Percentiles rank a stretch among this genome's conserved stretches.
phyloP scores from a whole-genome alignment of 1,140 invertebrate genomes.

The Heterodera carotae region DNA sequence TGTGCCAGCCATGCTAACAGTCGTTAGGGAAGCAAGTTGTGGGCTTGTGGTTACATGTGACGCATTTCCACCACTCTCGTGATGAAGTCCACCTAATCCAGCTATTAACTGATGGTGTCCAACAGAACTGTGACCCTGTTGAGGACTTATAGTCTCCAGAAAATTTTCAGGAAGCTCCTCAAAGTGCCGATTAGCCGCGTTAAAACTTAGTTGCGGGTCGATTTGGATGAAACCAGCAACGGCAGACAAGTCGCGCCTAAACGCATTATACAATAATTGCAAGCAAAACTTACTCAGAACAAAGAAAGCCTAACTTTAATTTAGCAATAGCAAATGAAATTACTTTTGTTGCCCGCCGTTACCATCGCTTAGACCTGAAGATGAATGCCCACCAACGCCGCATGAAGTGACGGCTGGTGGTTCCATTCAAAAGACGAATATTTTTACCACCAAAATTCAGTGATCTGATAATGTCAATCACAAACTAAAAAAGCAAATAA shows the following conservation, averaged over 20 bases:
- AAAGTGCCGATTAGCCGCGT: slow-evolving; percentile 48
- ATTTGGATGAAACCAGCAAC: slow-evolving; percentile 56
- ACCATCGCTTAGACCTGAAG: slow-evolving; percentile 10
- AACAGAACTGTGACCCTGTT: slow-evolving; percentile 45
- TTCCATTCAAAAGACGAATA: slow-evolving; percentile 20
- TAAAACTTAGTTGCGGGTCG: slow-evolving; percentile 55
- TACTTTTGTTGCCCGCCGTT: slow-evolving; percentile 22
- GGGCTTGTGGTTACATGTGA: slow-evolving; percentile 18
- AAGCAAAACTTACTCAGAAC: background rate
- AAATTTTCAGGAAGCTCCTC: slow-evolving; percentile 64
- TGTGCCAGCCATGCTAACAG: slow-evolving; percentile 36
- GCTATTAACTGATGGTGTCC: slow-evolving; percentile 13
- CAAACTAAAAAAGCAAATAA: too few species aligned
- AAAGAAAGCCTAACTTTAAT: too few species aligned
- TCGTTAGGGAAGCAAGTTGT: slow-evolving; percentile 41
- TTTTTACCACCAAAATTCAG: too few species aligned
- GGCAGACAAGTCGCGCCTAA: slow-evolving; percentile 35
- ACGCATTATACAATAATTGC: slow-evolving; percentile 1
- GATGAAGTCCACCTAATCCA: slow-evolving; percentile 12
- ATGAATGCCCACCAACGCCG: slow-evolving; percentile 24
- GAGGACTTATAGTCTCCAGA: slow-evolving; percentile 61
- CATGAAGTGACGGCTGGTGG: slow-evolving; percentile 34
- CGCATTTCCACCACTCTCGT: slow-evolving; percentile 12
- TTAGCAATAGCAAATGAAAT: background rate
- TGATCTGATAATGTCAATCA: too few species aligned